phyloP scores from a whole-genome alignment of 2,113 vertebrate species.

The Gallinago undulata region DNA sequence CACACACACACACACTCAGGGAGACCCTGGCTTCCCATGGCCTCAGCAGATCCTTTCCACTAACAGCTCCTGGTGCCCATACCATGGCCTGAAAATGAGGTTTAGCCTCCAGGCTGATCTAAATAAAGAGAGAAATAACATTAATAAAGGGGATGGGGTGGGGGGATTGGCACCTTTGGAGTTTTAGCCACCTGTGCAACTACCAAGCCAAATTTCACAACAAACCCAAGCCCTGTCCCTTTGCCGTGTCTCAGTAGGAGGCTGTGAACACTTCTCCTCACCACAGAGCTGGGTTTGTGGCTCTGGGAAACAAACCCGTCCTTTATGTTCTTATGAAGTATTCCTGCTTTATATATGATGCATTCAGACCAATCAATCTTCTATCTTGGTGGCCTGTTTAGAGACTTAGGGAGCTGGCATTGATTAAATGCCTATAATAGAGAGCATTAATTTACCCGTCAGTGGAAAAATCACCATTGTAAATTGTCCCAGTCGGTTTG shows the following conservation, averaged over 20 bases:
- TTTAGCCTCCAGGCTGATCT: neutral
- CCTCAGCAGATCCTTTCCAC: neutral
- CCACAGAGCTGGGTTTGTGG: neutral
- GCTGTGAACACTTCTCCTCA: neutral
- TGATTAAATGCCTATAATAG: conserved; percentile 85
- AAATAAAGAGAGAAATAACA: neutral
- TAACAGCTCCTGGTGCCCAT: neutral
- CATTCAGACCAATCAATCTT: conserved; percentile 55
- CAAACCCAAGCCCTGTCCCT: neutral
- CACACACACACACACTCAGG: neutral
- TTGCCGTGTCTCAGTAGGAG: neutral
- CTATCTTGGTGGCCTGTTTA: conserved; percentile 63
- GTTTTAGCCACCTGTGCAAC: neutral
- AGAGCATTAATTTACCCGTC: conserved; percentile 77
- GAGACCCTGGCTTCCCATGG: neutral
- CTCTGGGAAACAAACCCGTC: neutral
- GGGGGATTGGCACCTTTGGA: neutral
- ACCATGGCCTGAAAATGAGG: neutral
- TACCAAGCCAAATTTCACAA: neutral
- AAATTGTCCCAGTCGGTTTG: conserved; percentile 55
- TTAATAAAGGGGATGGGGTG: neutral
- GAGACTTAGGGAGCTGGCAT: conserved; percentile 68
- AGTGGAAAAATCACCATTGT: conserved; percentile 65
- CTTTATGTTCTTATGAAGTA: conserved; percentile 39
- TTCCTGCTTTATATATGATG: conserved; percentile 58